phyloP scores from a whole-genome alignment of 2,113 vertebrate genomes.

The Himantopus leucocephalus region DNA sequence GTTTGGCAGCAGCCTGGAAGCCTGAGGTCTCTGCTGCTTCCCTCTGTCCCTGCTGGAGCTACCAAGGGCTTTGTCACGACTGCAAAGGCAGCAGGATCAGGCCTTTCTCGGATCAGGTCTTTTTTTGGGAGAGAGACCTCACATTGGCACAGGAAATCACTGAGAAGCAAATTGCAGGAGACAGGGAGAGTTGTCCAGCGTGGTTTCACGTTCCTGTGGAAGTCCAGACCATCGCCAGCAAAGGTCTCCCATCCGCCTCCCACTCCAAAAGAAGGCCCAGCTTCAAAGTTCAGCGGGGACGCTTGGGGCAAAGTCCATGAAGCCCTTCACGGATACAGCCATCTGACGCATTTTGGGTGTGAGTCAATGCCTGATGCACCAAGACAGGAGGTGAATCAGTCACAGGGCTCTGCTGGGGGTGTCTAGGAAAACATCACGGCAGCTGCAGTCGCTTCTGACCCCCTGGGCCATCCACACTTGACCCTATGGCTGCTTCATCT shows the following conservation, averaged over 20 bases:
- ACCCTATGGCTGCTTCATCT: neutral
- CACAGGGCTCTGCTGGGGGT: constrained; percentile 26
- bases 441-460: neutral
- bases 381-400: constrained; percentile 53
- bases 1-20: neutral
- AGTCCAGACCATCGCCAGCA: accelerated
- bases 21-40: neutral
- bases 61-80: neutral
- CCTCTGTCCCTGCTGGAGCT: neutral
- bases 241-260: neutral
- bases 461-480: neutral
- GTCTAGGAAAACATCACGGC: neutral
- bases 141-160: neutral
- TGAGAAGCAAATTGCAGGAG: neutral
- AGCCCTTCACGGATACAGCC: neutral
- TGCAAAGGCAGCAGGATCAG: neutral
- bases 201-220: accelerated
- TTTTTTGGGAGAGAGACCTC: neutral
- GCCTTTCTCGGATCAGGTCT: neutral
- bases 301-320: neutral
- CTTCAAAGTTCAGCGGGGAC: neutral
- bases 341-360: constrained; percentile 5
- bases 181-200: neutral
- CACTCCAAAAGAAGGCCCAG: neutral
- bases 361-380: constrained; percentile 51